phyloP scores from a whole-genome alignment of 2,888 invertebrate species.

The Hypselothyrea guttata region DNA sequence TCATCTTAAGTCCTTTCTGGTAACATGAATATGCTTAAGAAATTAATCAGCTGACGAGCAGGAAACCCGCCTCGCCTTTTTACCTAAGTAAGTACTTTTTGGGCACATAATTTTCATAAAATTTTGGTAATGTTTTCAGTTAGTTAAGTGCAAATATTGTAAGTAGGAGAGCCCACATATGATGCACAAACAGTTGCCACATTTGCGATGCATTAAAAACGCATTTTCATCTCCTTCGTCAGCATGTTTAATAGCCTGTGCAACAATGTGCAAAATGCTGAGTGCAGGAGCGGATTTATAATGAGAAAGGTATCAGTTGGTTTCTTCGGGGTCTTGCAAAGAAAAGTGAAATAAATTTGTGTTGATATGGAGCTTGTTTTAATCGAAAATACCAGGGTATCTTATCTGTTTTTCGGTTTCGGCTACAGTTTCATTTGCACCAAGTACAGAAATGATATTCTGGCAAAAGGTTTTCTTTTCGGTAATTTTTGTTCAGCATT shows the following conservation, averaged over 20 bases:
- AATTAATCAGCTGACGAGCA: slow-evolving; percentile 1
- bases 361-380: no score
- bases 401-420: no score
- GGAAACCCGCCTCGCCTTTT: background rate
- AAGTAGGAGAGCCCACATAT: slow-evolving; percentile 20
- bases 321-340: no score
- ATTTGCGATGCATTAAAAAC: slow-evolving; percentile 72
- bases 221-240: slow-evolving; percentile 55
- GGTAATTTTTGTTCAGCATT: no score
- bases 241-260: slow-evolving; percentile 63
- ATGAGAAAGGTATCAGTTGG: background rate
- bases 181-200: slow-evolving; percentile 54
- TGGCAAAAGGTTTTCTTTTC: no score
- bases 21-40: slow-evolving; percentile 33
- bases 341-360: no score
- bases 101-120: slow-evolving; percentile 32
- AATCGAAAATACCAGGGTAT: no score
- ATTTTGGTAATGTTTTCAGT: slow-evolving; percentile 30
- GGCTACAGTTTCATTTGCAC: no score
- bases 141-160: slow-evolving; percentile 33
- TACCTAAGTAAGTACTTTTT: slow-evolving; percentile 6
- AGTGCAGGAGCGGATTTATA: slow-evolving; percentile 29
- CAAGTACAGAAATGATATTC: no score
- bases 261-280: slow-evolving; percentile 55
- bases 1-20: background rate